phyloP scores from a whole-genome alignment of 2,797 vertebrate species.

The Pipistrellus pygmaeus region DNA sequence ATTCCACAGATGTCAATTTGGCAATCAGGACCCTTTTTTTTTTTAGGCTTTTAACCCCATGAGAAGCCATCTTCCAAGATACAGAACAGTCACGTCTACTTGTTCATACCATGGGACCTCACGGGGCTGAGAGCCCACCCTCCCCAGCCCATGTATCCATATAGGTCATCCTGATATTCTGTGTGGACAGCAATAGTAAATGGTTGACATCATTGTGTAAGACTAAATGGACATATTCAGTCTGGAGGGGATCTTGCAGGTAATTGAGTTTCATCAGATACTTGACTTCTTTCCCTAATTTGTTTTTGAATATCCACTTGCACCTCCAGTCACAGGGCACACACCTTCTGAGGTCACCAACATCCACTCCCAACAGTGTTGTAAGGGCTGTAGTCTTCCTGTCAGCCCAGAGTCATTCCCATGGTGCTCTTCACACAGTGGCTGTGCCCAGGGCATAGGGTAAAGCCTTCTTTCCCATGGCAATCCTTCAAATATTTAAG shows the following conservation, averaged over 20 bases:
- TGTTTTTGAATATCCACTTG: background rate
- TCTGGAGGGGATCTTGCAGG: background rate
- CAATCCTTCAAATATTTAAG: background rate
- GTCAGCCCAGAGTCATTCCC: background rate
- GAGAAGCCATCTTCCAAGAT: background rate
- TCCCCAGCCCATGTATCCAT: fast-evolving
- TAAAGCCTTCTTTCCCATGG: background rate
- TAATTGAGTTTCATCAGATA: background rate
- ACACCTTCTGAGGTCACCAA: background rate
- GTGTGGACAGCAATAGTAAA: background rate
- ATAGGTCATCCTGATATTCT: background rate
- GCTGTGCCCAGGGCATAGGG: background rate
- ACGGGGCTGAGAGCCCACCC: background rate
- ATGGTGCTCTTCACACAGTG: background rate
- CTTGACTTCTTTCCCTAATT: background rate
- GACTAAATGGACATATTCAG: background rate
- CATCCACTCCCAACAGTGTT: background rate
- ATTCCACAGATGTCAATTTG: background rate
- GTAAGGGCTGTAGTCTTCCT: background rate
- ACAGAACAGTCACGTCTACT: background rate
- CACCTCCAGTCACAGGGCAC: background rate
- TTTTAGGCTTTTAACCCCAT: background rate
- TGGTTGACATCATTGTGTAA: background rate
- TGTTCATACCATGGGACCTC: background rate
- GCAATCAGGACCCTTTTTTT: background rate